Conservation (phyloP, 2,113 vertebrate species). For the Maccullochella peelii region DNA sequence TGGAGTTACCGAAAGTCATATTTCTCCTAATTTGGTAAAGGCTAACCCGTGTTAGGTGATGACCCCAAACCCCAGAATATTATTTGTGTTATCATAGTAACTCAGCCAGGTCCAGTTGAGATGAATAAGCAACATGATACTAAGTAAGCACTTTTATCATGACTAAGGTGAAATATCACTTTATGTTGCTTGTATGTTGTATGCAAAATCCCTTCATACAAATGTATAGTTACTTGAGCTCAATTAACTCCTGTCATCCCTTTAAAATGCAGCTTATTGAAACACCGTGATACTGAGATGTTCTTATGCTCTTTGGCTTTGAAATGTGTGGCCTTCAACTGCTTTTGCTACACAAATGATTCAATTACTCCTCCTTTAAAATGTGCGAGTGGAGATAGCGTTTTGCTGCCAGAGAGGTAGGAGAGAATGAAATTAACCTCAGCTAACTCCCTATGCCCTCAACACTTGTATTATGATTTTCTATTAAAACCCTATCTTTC, state of each 20-base stretch:
- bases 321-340: slow-evolving; percentile 69
- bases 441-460: slow-evolving; percentile 59
- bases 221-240: slow-evolving; percentile 17
- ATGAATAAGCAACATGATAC: not conserved
- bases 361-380: slow-evolving; percentile 80
- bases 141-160: not conserved
- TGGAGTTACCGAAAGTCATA: too few species aligned
- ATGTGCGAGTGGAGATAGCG: slow-evolving; percentile 74
- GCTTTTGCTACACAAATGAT: slow-evolving; percentile 75
- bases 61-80: not conserved
- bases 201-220: slow-evolving; percentile 6
- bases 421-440: slow-evolving; percentile 78
- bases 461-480: slow-evolving; percentile 75
- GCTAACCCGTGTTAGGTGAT: too few species aligned
- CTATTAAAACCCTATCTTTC: slow-evolving; percentile 71
- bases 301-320: slow-evolving; percentile 54
- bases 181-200: not conserved
- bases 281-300: slow-evolving; percentile 32
- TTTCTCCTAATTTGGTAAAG: too few species aligned
- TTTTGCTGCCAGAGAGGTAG: slow-evolving; percentile 63
- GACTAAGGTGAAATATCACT: not conserved
- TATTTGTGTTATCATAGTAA: not conserved
- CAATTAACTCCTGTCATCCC: slow-evolving; percentile 25
- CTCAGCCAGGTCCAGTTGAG: not conserved
- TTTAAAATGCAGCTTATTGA: slow-evolving; percentile 29